Percentiles rank a stretch among this genome's conserved stretches.
Conservation (phyloP, 2,113 vertebrate species). For the Semicossyphus pulcher region DNA sequence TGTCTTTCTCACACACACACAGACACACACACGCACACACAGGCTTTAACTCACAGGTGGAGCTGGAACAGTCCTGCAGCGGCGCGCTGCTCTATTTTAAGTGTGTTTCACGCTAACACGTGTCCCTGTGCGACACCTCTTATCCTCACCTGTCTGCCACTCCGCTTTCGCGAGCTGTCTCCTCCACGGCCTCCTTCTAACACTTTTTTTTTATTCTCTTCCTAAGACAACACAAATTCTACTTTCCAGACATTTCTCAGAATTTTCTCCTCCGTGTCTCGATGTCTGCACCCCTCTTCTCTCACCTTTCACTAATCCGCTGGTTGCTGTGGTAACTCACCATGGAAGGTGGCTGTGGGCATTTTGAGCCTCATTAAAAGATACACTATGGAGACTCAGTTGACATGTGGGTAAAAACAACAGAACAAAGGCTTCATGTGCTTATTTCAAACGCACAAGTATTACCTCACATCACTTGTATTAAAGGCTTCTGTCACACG, state of each 20-base stretch:
- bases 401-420: slow-evolving; percentile 11
- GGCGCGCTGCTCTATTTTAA: slow-evolving; percentile 61
- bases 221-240: background rate
- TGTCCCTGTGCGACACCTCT: slow-evolving; percentile 30
- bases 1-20: slow-evolving; percentile 34
- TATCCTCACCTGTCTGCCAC: slow-evolving; percentile 24
- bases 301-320: slow-evolving; percentile 43
- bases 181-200: background rate
- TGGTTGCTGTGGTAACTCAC: slow-evolving; percentile 71
- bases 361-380: slow-evolving; percentile 65
- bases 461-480: background rate
- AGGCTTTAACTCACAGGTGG: slow-evolving; percentile 59
- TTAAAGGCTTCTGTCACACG: background rate
- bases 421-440: background rate
- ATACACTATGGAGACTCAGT: slow-evolving; percentile 23
- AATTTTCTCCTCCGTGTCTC: slow-evolving; percentile 2
- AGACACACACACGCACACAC: slow-evolving; percentile 9
- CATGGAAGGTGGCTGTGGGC: slow-evolving; percentile 33
- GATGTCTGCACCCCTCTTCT: slow-evolving; percentile 7
- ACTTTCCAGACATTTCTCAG: background rate
- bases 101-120: slow-evolving; percentile 44
- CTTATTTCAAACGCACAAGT: background rate
- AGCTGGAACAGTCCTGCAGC: slow-evolving; percentile 62
- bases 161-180: slow-evolving; percentile 9
- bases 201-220: background rate